Evolutionary conservation across 1,140 invertebrate species (phyloP).

Genomic region (Euglossa dilemma): DNA sequence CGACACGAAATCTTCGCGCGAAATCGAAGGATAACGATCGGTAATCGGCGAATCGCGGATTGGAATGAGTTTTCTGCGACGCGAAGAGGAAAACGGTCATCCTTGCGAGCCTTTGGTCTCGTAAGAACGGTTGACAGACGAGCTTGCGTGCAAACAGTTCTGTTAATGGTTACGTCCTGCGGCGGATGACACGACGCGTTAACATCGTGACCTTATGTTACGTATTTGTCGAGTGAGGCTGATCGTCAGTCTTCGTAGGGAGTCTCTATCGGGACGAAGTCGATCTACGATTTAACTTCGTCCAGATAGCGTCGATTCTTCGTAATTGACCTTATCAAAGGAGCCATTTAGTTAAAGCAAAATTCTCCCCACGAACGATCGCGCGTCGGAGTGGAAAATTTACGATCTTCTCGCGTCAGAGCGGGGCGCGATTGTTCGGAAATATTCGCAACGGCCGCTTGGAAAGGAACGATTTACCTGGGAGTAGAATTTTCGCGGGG

Average conservation of each 20-base stretch:
- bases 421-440: too few species aligned
- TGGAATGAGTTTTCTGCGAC: background rate
- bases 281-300: background rate
- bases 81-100: background rate
- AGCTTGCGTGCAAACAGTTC: constrained; percentile 40
- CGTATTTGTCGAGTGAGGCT: constrained; percentile 1
- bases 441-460: too few species aligned
- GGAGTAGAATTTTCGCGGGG: too few species aligned
- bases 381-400: background rate
- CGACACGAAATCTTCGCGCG: background rate
- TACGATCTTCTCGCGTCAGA: too few species aligned
- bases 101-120: background rate
- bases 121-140: background rate
- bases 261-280: background rate
- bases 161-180: constrained; percentile 26
- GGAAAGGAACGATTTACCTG: too few species aligned
- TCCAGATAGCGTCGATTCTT: background rate
- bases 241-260: constrained; percentile 1
- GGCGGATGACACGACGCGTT: constrained; percentile 12
- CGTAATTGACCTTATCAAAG: too few species aligned
- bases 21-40: background rate
- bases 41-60: background rate
- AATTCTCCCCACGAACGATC: too few species aligned
- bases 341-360: background rate
- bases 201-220: constrained; percentile 44